Conservation (phyloP, 2,888 invertebrate species). For the Macrosoma leucophasiata region DNA sequence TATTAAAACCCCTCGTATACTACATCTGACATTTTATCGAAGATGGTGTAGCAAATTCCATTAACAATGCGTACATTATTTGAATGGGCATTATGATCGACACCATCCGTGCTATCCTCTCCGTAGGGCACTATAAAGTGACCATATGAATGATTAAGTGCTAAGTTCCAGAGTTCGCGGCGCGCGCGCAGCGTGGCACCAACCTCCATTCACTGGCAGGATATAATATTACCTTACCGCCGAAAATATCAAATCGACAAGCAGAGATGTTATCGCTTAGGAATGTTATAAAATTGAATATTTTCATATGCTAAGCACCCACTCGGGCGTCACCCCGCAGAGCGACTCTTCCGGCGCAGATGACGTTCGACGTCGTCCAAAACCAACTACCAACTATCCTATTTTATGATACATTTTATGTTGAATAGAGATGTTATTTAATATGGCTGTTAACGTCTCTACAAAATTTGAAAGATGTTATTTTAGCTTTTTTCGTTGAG, state of each 20-base stretch:
- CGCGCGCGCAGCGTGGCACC: slow-evolving; percentile 63
- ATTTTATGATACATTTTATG: slow-evolving; percentile 61
- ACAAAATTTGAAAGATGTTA: slow-evolving; percentile 47
- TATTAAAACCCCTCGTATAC: no score
- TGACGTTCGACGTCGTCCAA: slow-evolving; percentile 29
- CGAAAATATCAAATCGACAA: slow-evolving; percentile 74
- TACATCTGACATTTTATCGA: no score
- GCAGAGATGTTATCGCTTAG: slow-evolving; percentile 65
- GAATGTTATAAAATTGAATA: slow-evolving; percentile 74
- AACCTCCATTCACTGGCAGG: slow-evolving; percentile 56
- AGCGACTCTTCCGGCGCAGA: slow-evolving; percentile 47
- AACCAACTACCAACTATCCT: slow-evolving; percentile 32
- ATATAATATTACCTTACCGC: slow-evolving; percentile 70
- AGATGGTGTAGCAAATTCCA: slow-evolving; percentile 26
- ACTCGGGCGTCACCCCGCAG: slow-evolving; percentile 51
- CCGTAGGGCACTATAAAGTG: slow-evolving; percentile 56
- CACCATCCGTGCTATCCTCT: slow-evolving; percentile 25
- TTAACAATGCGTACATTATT: slow-evolving; percentile 28
- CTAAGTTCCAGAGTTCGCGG: slow-evolving; percentile 65
- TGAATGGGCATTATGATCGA: slow-evolving; percentile 22
- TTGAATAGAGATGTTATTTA: slow-evolving; percentile 72
- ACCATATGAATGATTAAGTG: slow-evolving; percentile 71
- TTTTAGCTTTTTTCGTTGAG: slow-evolving; percentile 38
- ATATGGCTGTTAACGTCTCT: slow-evolving; percentile 67
- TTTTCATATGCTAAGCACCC: slow-evolving; percentile 58